Conservation (phyloP, 2,888 invertebrate genomes). For the Chrysolina americana region DNA sequence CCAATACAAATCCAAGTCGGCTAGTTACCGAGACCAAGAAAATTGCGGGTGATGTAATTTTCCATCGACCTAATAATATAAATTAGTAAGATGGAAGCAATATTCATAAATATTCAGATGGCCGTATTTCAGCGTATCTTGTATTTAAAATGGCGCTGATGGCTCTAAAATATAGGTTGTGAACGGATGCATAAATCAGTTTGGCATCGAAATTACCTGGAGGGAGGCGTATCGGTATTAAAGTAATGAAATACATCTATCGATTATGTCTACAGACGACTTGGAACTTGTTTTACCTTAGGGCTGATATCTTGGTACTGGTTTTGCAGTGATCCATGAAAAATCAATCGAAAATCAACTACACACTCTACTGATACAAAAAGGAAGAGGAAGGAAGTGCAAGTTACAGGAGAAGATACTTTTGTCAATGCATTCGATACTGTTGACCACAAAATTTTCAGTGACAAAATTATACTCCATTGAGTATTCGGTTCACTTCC, state of each 20-base stretch:
- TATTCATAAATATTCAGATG: constrained; percentile 59
- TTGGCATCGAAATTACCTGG: constrained; percentile 44
- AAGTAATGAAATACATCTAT: constrained; percentile 53
- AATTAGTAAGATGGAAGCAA: constrained; percentile 54
- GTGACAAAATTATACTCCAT: too few species aligned
- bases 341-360: neutral
- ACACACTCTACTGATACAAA: too few species aligned
- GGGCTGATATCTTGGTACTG: neutral
- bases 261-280: constrained; percentile 25
- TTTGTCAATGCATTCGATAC: too few species aligned
- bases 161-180: constrained; percentile 64
- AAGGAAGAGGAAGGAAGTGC: too few species aligned
- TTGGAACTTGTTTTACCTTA: neutral
- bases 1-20: constrained; percentile 4
- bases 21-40: neutral
- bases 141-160: constrained; percentile 64
- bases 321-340: neutral
- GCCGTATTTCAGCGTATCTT: constrained; percentile 59
- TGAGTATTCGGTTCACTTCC: too few species aligned
- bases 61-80: constrained; percentile 49
- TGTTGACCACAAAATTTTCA: too few species aligned
- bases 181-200: constrained; percentile 64
- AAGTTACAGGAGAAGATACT: too few species aligned
- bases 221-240: constrained; percentile 56
- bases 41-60: constrained; percentile 29